Conservation (phyloP, 2,113 vertebrate species). For the Gymnocephalus cernua region DNA sequence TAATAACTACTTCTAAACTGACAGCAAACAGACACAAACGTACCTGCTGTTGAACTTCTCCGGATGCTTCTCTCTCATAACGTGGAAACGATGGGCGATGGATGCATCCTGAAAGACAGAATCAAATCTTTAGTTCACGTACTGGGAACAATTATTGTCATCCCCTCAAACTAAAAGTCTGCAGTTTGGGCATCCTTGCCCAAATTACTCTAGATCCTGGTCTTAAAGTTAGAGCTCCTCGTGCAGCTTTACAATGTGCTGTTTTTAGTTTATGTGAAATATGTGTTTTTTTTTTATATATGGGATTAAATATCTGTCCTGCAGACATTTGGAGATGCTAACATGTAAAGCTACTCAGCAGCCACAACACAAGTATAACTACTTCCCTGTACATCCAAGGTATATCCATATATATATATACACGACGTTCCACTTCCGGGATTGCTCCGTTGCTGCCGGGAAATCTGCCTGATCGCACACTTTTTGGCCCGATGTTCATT, state of each 20-base stretch:
- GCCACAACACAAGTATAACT: neutral
- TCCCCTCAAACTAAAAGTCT: neutral
- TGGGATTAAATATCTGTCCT: neutral
- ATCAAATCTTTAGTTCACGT: neutral
- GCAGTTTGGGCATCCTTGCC: neutral
- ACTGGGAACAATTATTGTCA: neutral
- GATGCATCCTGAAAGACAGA: constrained; percentile 89
- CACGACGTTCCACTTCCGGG: too few species aligned
- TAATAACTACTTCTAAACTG: neutral
- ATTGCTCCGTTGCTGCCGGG: too few species aligned
- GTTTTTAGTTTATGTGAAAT: neutral
- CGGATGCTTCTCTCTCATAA: constrained; percentile 97
- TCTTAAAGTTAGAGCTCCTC: neutral
- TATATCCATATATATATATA: neutral
- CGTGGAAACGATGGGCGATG: constrained; percentile 95
- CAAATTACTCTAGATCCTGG: neutral
- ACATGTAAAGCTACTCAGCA: too few species aligned
- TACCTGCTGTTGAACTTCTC: constrained; percentile 98
- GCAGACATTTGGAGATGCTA: neutral
- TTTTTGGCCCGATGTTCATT: too few species aligned
- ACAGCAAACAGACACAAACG: constrained; percentile 22
- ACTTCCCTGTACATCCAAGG: neutral
- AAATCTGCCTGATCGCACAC: too few species aligned
- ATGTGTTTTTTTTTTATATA: neutral
- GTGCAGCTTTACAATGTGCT: neutral